Percentiles rank a stretch among this genome's conserved stretches.
Evolutionary conservation across 2,113 vertebrate species (phyloP).

Genomic region (Sigmodon hispidus): DNA sequence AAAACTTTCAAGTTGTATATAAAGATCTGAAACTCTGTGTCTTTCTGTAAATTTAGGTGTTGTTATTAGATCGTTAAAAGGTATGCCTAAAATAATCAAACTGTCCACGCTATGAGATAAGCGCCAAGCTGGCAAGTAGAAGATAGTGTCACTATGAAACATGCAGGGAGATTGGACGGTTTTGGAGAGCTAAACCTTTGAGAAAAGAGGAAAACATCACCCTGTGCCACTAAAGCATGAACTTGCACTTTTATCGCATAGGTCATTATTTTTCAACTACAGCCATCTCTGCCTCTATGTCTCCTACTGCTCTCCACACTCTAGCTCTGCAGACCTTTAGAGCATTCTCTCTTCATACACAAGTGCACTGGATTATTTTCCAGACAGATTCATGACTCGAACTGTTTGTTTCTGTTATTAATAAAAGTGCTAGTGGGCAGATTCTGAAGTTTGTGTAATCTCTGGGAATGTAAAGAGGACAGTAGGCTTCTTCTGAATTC

Average conservation of each 20-base stretch:
- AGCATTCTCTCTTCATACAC: background rate
- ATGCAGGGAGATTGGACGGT: background rate
- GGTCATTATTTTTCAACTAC: background rate
- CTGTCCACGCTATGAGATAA: background rate
- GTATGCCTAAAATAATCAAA: background rate
- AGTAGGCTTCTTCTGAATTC: background rate
- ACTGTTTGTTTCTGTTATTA: conserved; percentile 2
- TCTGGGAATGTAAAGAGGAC: background rate
- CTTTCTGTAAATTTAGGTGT: background rate
- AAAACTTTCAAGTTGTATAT: background rate
- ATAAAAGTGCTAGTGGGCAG: background rate
- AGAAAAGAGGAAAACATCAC: background rate
- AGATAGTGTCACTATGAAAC: background rate
- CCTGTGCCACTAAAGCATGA: background rate
- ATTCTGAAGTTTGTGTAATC: background rate
- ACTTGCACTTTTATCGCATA: background rate
- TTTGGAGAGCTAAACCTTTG: background rate
- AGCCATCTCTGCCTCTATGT: background rate
- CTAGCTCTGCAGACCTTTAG: background rate
- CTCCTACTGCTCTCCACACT: background rate
- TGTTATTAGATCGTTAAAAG: background rate
- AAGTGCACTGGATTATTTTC: background rate
- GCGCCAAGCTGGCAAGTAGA: background rate
- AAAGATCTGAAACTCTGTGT: background rate
- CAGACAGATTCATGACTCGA: background rate